Conservation (phyloP, 2,888 invertebrate genomes). For the Macaria liturata region DNA sequence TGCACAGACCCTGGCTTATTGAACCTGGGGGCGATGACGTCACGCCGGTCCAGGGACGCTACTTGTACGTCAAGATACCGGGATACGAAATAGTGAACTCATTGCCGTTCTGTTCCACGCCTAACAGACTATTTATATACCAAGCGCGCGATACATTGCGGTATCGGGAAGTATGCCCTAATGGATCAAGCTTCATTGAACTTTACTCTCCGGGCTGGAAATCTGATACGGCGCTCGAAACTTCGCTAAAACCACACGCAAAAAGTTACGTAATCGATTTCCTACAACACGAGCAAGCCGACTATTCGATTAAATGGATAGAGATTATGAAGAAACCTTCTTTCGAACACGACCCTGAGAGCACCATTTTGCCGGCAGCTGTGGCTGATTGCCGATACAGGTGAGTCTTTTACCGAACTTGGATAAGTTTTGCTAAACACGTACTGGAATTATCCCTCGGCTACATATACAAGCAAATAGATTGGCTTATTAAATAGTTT, state of each 20-base stretch:
- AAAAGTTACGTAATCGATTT: constrained; percentile 90
- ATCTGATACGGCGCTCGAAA: constrained; percentile 70
- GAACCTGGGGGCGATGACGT: constrained; percentile 89
- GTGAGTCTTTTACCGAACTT: constrained; percentile 64
- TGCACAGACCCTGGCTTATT: constrained; percentile 90
- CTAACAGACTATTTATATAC: constrained; percentile 88
- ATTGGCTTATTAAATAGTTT: too few species aligned
- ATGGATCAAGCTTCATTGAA: constrained; percentile 81
- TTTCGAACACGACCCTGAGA: constrained; percentile 75
- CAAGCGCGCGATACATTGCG: constrained; percentile 86
- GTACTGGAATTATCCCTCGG: neutral
- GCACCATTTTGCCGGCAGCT: constrained; percentile 76
- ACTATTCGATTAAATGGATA: constrained; percentile 90
- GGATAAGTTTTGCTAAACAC: neutral
- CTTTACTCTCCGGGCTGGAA: constrained; percentile 89
- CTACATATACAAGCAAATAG: too few species aligned
- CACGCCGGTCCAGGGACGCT: constrained; percentile 83
- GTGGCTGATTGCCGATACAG: constrained; percentile 86
- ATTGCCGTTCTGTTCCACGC: constrained; percentile 84
- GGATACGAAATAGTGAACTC: constrained; percentile 83
- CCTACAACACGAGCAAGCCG: constrained; percentile 88
- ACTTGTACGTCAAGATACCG: constrained; percentile 87
- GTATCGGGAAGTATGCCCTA: constrained; percentile 87
- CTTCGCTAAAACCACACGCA: constrained; percentile 81
- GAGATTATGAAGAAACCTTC: constrained; percentile 87